phyloP scores from a whole-genome alignment of 1,140 invertebrate species.

The Berghia stephanieae region DNA sequence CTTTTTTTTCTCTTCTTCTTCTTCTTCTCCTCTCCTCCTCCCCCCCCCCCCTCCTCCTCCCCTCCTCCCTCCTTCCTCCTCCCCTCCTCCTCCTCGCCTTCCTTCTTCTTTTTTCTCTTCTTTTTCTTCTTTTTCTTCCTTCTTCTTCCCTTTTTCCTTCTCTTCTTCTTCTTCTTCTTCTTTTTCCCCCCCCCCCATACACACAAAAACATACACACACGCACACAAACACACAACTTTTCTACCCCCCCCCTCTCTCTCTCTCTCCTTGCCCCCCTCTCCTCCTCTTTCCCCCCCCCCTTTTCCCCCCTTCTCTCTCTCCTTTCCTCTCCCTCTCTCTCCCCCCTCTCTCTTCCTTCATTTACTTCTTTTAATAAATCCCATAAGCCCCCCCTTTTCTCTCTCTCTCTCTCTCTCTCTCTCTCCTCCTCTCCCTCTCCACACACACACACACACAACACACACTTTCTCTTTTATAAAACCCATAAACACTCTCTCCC shows the following conservation, averaged over 20 bases:
- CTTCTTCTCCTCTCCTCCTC: neutral
- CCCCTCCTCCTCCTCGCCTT: neutral
- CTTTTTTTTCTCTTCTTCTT: neutral
- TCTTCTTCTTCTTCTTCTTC: too few relatives aligned
- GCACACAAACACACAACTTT: too few relatives aligned
- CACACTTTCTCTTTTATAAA: neutral
- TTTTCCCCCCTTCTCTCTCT: neutral
- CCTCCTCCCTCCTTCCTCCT: neutral
- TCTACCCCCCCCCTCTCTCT: neutral
- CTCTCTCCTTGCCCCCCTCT: too few relatives aligned
- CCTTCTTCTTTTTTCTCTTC: neutral
- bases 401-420: conserved; percentile 32
- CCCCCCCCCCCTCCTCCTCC: neutral
- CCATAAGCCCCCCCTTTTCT: neutral
- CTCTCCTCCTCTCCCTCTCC: conserved; percentile 19
- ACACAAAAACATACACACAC: too few relatives aligned
- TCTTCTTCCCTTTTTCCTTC: conserved; percentile 6
- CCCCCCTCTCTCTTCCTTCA: neutral
- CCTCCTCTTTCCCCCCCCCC: neutral
- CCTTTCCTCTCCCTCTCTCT: neutral
- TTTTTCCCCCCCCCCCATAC: too few relatives aligned
- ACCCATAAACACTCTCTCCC: neutral
- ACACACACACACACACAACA: too few relatives aligned
- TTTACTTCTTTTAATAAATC: neutral
- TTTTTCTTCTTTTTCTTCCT: neutral